Evolutionary conservation across 2,113 vertebrate species (phyloP), one percentile per base, ranked within the genome.

Genomic region (Dipodomys merriami): DNA sequence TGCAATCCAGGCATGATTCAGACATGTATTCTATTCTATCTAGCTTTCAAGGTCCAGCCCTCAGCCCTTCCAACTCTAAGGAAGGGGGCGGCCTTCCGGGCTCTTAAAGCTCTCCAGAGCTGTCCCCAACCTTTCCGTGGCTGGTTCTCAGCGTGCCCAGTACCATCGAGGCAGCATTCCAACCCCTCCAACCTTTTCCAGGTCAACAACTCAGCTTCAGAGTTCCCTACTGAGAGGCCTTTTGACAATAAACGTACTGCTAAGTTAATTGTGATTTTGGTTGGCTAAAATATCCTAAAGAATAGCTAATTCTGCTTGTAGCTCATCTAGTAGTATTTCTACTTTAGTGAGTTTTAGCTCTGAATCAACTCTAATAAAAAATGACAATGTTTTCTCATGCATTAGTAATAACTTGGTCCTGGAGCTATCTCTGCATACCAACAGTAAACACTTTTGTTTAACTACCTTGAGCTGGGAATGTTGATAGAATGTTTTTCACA

Each of bases 301-400:
- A 20, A 29, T 53, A 73, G 46, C 72, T 53, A 69, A 82, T 57
- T 94, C 79, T 29, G 39, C 12, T 27, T 73, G 60, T 84, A 19
- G 72, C 5, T n/a, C 53, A 27, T 33, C 71, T 67, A 29, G n/a
- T 65, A 44, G 77, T 60, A 1, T 64, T 94, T 71, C 71, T 33
- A 46, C 57, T 79, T 89, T 91, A 74, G 39, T 84, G 69, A 91
- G 77, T 92, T 83, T 88, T 78, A 49, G 73, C 46, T 93, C 78
- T 82, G 29, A 82, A 39, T 74, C 71, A 81, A 1, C 22, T 77
- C 74, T 77, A 88, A 71, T n/a, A 53, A 53, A 82, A 78, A 82
- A 93, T 72, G n/a, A 39, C 53, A 81, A 13, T 4, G 57, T 86
- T 53, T 53, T 80, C 33, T 53, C 35, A 69, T 90, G 68, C 33